phyloP scores from a whole-genome alignment of 2,797 vertebrate genomes.

The Mallotus villosus region DNA sequence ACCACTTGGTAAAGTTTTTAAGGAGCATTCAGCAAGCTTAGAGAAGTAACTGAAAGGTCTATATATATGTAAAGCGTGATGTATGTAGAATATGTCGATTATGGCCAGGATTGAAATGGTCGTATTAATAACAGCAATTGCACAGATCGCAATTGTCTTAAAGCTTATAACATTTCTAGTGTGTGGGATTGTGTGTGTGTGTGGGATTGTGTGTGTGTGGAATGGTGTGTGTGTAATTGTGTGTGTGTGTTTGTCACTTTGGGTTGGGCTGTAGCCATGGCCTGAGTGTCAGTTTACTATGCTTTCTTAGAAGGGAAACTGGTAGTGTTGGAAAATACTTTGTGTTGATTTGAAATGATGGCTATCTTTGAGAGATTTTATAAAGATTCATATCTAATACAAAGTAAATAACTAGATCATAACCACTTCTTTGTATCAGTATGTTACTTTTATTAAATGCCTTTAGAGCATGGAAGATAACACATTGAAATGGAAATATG shows the following conservation, averaged over 20 bases:
- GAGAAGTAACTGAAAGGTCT: constrained; percentile 34
- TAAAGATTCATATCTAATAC: too few species aligned
- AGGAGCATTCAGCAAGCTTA: constrained; percentile 33
- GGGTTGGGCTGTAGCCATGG: constrained; percentile 23
- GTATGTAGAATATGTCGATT: neutral
- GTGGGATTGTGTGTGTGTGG: constrained; percentile 14
- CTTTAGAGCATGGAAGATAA: neutral
- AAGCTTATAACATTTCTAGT: neutral
- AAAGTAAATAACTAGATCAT: too few species aligned
- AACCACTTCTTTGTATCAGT: too few species aligned
- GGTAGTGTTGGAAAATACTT: constrained; percentile 13
- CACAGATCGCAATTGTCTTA: neutral
- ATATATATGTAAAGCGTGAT: constrained; percentile 18
- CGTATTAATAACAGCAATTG: neutral
- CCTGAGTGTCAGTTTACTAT: constrained; percentile 52
- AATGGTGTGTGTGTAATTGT: constrained; percentile 6
- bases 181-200: constrained; percentile 14
- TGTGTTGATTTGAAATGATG: constrained; percentile 12
- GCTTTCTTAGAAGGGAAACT: neutral
- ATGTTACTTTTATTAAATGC: neutral
- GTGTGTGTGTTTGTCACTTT: constrained; percentile 11
- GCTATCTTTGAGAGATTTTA: neutral
- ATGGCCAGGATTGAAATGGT: constrained; percentile 20
- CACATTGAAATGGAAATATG: neutral
- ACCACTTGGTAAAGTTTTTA: constrained; percentile 29